Percentiles rank a stretch among this genome's conserved stretches.
phyloP scores from a whole-genome alignment of 2,888 invertebrate species.

The Balanococcus diminutus region DNA sequence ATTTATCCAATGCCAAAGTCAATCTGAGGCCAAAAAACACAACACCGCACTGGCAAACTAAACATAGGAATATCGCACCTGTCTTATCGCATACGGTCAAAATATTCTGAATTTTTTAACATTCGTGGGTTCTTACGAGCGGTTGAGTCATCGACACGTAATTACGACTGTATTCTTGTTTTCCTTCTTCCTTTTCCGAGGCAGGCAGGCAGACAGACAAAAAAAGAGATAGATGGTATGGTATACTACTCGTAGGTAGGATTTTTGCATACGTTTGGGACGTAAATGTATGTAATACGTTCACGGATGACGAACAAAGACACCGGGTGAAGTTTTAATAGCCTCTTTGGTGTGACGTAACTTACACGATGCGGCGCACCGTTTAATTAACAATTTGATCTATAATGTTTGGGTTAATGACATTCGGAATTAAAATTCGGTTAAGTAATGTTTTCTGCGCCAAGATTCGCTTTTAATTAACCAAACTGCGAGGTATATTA shows the following conservation, averaged over 20 bases:
- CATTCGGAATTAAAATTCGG: slow-evolving; percentile 9
- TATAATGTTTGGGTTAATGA: slow-evolving; percentile 17
- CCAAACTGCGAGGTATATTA: background rate
- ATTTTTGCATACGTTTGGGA: background rate
- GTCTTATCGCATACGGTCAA: background rate
- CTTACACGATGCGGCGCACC: background rate
- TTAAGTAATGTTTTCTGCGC: background rate
- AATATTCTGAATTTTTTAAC: background rate
- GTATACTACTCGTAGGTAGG: background rate
- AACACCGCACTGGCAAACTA: background rate
- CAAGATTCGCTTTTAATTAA: slow-evolving; percentile 22
- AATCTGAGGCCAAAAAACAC: background rate
- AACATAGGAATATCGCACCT: background rate
- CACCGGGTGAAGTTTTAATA: background rate
- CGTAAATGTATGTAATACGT: background rate
- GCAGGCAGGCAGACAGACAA: too few species aligned
- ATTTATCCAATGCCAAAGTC: background rate
- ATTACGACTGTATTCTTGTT: slow-evolving; percentile 1
- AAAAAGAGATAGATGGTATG: background rate
- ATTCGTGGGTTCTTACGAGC: background rate
- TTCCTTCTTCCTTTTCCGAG: background rate
- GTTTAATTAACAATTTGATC: slow-evolving; percentile 11
- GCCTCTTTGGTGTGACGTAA: background rate
- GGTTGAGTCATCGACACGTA: slow-evolving; percentile 26
- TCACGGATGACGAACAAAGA: slow-evolving; percentile 22